Conservation (phyloP, 2,113 vertebrate species). For the Lutjanus erythropterus region DNA sequence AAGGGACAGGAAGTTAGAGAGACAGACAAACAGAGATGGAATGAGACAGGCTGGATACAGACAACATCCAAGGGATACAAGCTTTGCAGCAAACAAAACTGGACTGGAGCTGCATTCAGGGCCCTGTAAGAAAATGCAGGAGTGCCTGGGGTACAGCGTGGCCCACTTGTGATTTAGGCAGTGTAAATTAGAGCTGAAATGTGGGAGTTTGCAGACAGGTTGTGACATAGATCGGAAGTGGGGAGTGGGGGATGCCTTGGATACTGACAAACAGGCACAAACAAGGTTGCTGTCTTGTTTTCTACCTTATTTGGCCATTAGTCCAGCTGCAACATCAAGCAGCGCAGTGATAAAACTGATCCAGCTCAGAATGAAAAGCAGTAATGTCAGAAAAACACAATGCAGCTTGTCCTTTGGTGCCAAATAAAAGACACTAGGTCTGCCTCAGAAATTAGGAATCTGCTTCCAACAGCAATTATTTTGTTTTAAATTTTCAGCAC, state of each 20-base stretch:
- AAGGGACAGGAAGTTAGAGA: conserved; percentile 65
- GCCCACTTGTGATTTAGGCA: conserved; percentile 45
- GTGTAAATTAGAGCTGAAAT: conserved; percentile 56
- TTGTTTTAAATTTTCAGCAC: conserved; percentile 23
- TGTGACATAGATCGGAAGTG: conserved; percentile 60
- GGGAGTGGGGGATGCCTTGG: conserved; percentile 48
- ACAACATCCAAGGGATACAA: conserved; percentile 64
- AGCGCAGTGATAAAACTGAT: conserved; percentile 5
- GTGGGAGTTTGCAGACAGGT: conserved; percentile 65
- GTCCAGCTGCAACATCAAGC: conserved; percentile 41
- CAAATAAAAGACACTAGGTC: conserved; percentile 1
- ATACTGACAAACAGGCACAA: conserved; percentile 80
- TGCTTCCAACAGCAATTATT: conserved; percentile 9
- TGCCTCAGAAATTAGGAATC: conserved; percentile 9
- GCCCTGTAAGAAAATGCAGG: conserved; percentile 38
- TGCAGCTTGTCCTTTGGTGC: conserved; percentile 5
- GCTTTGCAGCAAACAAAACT: conserved; percentile 44
- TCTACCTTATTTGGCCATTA: conserved; percentile 80
- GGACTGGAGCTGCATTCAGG: conserved; percentile 24
- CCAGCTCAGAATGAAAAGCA: conserved; percentile 19
- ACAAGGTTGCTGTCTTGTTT: conserved; percentile 65
- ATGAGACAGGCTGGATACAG: conserved; percentile 40
- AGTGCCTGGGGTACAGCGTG: conserved; percentile 28
- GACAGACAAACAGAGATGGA: conserved; percentile 59
- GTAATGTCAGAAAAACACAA: conserved; percentile 15